A percentile compares a stretch with the other conserved stretches of the same genome.
phyloP scores from a whole-genome alignment of 2,113 vertebrate species.

The Jacana jacana region DNA sequence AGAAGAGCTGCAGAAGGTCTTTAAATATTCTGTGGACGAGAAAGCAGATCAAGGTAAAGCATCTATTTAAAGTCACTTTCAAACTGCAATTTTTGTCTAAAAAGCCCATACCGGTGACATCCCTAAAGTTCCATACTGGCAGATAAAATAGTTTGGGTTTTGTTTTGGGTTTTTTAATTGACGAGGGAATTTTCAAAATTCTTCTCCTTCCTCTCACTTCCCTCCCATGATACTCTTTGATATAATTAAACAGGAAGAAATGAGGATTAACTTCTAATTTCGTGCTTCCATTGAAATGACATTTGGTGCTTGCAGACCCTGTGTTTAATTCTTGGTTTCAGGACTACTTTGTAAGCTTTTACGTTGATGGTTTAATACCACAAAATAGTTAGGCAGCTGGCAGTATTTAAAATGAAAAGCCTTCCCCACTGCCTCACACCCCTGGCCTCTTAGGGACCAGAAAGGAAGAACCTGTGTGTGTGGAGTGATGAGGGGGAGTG shows the following conservation, averaged over 20 bases:
- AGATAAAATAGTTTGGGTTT: background rate
- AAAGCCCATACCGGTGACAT: background rate
- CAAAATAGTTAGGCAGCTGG: background rate
- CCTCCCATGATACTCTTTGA: background rate
- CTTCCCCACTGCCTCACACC: background rate
- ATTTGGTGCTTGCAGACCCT: background rate
- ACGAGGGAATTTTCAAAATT: too few relatives aligned
- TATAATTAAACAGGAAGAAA: background rate
- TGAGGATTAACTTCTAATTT: background rate
- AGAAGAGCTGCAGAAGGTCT: slow-evolving; percentile 91
- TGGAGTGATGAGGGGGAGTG: background rate
- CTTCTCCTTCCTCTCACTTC: background rate
- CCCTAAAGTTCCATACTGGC: background rate
- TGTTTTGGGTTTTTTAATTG: too few relatives aligned
- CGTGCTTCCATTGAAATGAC: background rate
- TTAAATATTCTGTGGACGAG: slow-evolving; percentile 94
- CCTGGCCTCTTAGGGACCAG: background rate
- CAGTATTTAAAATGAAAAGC: background rate
- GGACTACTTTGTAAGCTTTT: background rate
- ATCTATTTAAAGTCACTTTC: background rate
- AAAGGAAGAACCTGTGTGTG: background rate
- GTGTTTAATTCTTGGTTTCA: background rate
- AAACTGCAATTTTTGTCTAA: background rate
- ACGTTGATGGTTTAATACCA: background rate
- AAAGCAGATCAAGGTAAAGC: slow-evolving; percentile 88